phyloP scores from a whole-genome alignment of 1,140 invertebrate genomes.

The Idris sp. region DNA sequence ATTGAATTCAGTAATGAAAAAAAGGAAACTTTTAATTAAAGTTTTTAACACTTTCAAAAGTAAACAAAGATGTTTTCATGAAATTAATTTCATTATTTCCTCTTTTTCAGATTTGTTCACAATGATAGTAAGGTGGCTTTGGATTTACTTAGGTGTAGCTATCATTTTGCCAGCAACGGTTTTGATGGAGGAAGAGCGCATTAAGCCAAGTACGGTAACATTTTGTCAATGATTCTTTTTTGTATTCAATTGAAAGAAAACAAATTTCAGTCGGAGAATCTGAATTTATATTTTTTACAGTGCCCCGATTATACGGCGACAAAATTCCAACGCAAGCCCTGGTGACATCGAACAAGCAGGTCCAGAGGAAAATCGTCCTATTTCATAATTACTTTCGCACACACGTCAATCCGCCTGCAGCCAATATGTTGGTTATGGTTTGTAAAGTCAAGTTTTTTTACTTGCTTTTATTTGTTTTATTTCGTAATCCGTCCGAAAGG shows the following conservation, averaged over 20 bases:
- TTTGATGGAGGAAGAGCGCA: constrained; percentile 67
- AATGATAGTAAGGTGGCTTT: constrained; percentile 69
- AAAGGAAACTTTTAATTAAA: no score
- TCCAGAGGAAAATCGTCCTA: constrained; percentile 85
- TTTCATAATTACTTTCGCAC: constrained; percentile 89
- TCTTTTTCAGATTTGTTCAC: constrained; percentile 61
- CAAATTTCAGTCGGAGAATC: neutral
- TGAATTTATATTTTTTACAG: constrained; percentile 70
- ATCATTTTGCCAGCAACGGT: constrained; percentile 66
- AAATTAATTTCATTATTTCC: neutral
- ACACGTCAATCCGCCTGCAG: constrained; percentile 84
- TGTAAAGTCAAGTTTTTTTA: constrained; percentile 52
- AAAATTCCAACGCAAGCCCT: constrained; percentile 81
- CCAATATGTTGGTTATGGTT: constrained; percentile 91
- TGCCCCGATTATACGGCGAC: constrained; percentile 79
- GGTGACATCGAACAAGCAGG: constrained; percentile 79
- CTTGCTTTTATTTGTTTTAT: neutral
- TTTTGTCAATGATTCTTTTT: constrained; percentile 51
- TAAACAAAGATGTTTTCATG: no score
- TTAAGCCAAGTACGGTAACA: constrained; percentile 72
- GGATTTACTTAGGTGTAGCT: constrained; percentile 67
- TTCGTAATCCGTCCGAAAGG: constrained; percentile 1
- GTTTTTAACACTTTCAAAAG: no score
- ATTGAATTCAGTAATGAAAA: no score
- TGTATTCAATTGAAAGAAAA: neutral